Conservation (phyloP, 92 coral and sea anemone genomes). For the Palythoa caribaeorum region DNA sequence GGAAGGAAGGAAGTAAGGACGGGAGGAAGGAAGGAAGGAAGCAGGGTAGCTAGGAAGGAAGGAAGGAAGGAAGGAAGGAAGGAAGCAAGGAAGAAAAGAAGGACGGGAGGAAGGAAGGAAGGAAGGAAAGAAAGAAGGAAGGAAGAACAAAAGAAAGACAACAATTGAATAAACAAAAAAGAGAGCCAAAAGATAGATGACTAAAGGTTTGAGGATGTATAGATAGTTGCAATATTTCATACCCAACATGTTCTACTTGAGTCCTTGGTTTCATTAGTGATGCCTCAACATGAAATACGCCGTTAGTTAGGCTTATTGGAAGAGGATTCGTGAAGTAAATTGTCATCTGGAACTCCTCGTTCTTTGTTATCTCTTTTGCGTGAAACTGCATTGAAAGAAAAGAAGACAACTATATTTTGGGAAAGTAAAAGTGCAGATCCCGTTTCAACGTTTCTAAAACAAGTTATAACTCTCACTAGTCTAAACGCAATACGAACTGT, state of each 20-base stretch:
- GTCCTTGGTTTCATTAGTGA: slow-evolving; percentile 64
- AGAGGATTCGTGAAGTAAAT: slow-evolving; percentile 76
- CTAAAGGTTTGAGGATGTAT: background rate
- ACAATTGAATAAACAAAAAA: too few relatives aligned
- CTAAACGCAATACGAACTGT: too few relatives aligned
- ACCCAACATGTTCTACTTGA: background rate
- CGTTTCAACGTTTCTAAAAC: too few relatives aligned
- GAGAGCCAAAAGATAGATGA: background rate
- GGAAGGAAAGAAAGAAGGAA: background rate
- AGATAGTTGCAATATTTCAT: background rate
- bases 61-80: background rate
- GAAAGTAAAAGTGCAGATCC: too few relatives aligned
- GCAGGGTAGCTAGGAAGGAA: background rate
- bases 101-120: background rate
- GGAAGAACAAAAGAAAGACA: background rate
- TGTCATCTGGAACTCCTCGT: slow-evolving; percentile 51
- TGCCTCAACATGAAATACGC: slow-evolving; percentile 68
- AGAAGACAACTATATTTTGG: too few relatives aligned
- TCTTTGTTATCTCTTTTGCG: too few relatives aligned
- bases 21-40: background rate
- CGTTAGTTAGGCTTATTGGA: slow-evolving; percentile 66
- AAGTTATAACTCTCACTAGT: too few relatives aligned
- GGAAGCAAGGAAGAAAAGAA: background rate
- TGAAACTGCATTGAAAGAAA: too few relatives aligned
- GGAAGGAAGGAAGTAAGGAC: background rate